Conservation (phyloP, 53 echinoderm and acorn worm species). For the Holothuria leucospilota region DNA sequence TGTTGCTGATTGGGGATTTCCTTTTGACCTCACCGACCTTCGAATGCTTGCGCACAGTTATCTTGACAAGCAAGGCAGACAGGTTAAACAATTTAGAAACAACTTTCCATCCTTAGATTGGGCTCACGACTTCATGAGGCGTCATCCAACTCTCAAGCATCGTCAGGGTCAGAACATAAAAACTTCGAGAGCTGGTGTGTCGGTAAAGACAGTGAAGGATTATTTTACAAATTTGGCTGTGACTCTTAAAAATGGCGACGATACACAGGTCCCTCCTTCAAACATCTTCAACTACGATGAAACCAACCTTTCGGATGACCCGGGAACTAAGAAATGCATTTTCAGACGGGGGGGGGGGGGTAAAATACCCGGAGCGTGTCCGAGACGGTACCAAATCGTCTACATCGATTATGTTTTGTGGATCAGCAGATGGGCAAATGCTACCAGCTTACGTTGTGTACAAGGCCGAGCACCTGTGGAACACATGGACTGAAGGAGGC, state of each 20-base stretch:
- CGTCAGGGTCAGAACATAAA: conserved; percentile 11
- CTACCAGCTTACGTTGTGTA: conserved; percentile 16
- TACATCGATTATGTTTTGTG: neutral
- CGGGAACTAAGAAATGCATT: conserved; percentile 18
- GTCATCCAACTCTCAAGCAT: conserved; percentile 10
- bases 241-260: neutral
- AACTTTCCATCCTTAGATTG: conserved; percentile 9
- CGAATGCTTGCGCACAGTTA: neutral
- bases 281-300: conserved; percentile 21
- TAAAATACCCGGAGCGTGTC: conserved; percentile 34
- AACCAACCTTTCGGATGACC: neutral
- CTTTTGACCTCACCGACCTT: conserved; percentile 9
- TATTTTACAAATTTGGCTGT: neutral
- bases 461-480: conserved; percentile 21
- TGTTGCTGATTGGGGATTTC: conserved; percentile 33
- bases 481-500: neutral
- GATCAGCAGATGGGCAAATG: too few species aligned
- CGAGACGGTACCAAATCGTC: too few species aligned
- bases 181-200: too few species aligned
- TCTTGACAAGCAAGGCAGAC: conserved; percentile 6
- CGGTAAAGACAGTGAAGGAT: too few species aligned
- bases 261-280: neutral
- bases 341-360: too few species aligned
- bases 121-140: conserved; percentile 15
- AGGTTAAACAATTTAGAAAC: conserved; percentile 6